Evolutionary conservation across 1,140 invertebrate genomes (phyloP), one percentile per base, ranked within the genome.

Genomic region (Penaeus vannamei): DNA sequence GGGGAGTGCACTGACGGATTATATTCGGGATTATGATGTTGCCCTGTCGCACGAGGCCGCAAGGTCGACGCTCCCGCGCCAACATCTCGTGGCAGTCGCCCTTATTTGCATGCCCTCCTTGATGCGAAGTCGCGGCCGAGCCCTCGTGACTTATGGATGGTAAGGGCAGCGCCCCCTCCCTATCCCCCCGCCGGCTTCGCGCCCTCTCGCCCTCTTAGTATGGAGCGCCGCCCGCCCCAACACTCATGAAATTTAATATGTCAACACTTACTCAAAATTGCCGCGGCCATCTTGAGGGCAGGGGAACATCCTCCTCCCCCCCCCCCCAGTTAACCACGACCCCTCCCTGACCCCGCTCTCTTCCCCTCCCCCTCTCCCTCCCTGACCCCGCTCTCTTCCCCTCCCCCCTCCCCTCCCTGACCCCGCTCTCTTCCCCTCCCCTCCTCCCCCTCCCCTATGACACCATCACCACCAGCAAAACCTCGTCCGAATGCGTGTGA

Each of bases 231-330:
- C 29, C 72, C 29, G 19, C 23, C 62, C 76, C 77, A 86, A 64
- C 59, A 81, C 86, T 87, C 86, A 82, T 81, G 79, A 87, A 87
- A 87, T 87, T 87, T 82, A 87, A 87, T 87, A 87, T 87, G 62
- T 79, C 62, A 82, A 87, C 86, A 87, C 86, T 87, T 87, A 87
- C 86, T 87, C 79, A 81, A 87, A 87, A 87, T 87, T 80, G 86
- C 86, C 29, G 26, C n/a, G 79, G 42, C 53, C 53, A 53, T 53
- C 53, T 53, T 53, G 53, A 53, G 53, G 53, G 53, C 53, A 53
- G 14, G 53, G 53, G 53, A 53, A 53, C 53, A 17, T 17, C 5
- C 53, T 17, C 53, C 53, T 10, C 14, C 53, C 53, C 53, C 17
- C 53, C 17, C 8, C 42, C 42, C 42, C 10, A n/a, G n/a, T 17